Conservation (phyloP, 2,113 vertebrate species). For the Rhineura floridana region DNA sequence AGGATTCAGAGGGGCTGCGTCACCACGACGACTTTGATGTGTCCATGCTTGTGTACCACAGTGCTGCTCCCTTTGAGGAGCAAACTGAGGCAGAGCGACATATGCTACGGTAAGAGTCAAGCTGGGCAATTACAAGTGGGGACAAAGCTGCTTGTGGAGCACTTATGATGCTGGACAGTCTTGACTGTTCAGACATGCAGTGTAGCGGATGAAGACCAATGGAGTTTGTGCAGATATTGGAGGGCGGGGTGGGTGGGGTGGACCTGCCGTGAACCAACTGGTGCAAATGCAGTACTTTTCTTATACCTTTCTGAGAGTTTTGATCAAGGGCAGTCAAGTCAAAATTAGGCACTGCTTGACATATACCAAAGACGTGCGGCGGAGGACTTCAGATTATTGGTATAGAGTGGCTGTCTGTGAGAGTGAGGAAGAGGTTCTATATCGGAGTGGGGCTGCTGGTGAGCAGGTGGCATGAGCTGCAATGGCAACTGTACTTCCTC, state of each 20-base stretch:
- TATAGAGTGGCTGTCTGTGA: neutral
- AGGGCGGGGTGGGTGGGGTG: too few species aligned
- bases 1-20: conserved; percentile 91
- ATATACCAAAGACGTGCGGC: neutral
- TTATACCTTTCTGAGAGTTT: too few species aligned
- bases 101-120: conserved; percentile 82
- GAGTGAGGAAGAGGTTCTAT: neutral
- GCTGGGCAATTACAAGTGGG: neutral
- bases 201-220: neutral
- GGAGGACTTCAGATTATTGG: neutral
- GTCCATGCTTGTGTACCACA: conserved; percentile 94
- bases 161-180: neutral
- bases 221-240: neutral
- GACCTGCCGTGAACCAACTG: too few species aligned
- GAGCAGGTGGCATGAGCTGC: neutral
- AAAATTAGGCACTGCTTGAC: too few species aligned
- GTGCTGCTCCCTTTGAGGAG: conserved; percentile 92
- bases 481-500: neutral
- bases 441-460: neutral
- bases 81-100: conserved; percentile 94
- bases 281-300: too few species aligned
- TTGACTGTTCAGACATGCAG: neutral
- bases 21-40: conserved; percentile 98
- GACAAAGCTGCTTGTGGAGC: neutral
- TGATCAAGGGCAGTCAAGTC: too few species aligned